phyloP scores from a whole-genome alignment of 2,888 invertebrate species.

The Hydroisotoma schaefferi region DNA sequence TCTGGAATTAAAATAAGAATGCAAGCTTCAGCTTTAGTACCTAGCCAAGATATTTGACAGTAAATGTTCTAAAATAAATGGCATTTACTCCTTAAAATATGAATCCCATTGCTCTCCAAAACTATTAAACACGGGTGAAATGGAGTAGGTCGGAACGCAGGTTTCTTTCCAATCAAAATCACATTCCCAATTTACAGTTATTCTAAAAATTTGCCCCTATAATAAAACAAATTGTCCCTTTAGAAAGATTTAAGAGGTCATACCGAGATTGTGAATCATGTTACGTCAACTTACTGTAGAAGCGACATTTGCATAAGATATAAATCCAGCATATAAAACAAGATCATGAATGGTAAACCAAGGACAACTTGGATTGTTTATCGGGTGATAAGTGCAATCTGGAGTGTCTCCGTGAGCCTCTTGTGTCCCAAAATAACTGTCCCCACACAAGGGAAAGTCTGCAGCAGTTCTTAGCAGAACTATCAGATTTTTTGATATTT shows the following conservation, averaged over 20 bases:
- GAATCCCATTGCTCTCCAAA: constrained; percentile 39
- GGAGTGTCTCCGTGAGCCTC: constrained; percentile 33
- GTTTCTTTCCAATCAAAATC: constrained; percentile 38
- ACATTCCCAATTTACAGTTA: constrained; percentile 39
- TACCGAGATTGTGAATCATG: not conserved
- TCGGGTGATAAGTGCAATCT: constrained; percentile 35
- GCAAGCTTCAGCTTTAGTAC: not conserved
- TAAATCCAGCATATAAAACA: constrained; percentile 39
- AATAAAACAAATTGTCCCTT: too few relatives aligned
- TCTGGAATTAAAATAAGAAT: constrained; percentile 11
- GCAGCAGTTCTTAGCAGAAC: constrained; percentile 35
- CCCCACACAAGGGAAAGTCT: constrained; percentile 41
- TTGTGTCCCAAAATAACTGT: constrained; percentile 33
- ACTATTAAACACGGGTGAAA: constrained; percentile 36
- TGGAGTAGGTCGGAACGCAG: constrained; percentile 36
- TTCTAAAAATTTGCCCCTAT: constrained; percentile 40
- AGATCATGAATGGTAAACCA: constrained; percentile 42
- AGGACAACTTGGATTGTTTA: constrained; percentile 39
- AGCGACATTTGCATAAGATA: constrained; percentile 39
- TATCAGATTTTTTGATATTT: constrained; percentile 39
- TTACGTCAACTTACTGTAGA: constrained; percentile 26
- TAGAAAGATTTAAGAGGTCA: not conserved
- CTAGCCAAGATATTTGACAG: not conserved
- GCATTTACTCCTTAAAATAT: constrained; percentile 37
- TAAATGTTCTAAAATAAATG: not conserved